Base-by-base conservation (phyloP, 2,113 vertebrate species). In the Takifugu flavidus region DNA sequence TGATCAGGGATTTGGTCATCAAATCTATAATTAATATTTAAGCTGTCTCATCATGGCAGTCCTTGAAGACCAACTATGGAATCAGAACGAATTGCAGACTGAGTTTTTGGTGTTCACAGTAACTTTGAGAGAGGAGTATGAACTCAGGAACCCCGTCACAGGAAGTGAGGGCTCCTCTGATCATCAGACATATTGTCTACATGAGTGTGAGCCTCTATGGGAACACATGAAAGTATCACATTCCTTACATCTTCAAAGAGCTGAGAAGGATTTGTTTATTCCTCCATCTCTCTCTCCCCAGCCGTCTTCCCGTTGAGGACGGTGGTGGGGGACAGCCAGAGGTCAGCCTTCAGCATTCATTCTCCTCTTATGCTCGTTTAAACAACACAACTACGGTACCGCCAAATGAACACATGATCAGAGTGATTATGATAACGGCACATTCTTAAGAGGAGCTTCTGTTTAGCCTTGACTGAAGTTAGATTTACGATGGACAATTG, bases 231-330 rank as follows among this genome's bases (percentile, higher is more conserved):
- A 85, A 86, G 73, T 53, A 4, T 11, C 25, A 34, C 55, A 67
- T 25, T 56, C 74, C 34, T 84, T 59, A 67, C 70, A 77, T 81
- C 87, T 85, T 89, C 85, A 86, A 81, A 86, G 83, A 69, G 54
- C 7, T 10, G 2, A 12, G 52, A 71, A 49, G 51, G 43, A 49
- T 77, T 81, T 78, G 78, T 87, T 82, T 77, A 76, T 74, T 59
- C 69, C 59, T 53, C 59, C 73, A 68, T 79, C 71, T 80, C 29
- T 62, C 12, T 49, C 51, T 74, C 50, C 62, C 65, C 51, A 25
- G 72, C 50, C 29, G n/a, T 73, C 75, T 67, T 46, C 25, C 45
- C 43, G 63, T 62, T 53, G 73, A 75, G 78, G 56, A 47, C 2
- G 25, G 39, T 56, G 74, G 69, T 74, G 60, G 65, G 65, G 56